Base-by-base conservation (phyloP, 2,113 vertebrate species). In the Lophius piscatorius region DNA sequence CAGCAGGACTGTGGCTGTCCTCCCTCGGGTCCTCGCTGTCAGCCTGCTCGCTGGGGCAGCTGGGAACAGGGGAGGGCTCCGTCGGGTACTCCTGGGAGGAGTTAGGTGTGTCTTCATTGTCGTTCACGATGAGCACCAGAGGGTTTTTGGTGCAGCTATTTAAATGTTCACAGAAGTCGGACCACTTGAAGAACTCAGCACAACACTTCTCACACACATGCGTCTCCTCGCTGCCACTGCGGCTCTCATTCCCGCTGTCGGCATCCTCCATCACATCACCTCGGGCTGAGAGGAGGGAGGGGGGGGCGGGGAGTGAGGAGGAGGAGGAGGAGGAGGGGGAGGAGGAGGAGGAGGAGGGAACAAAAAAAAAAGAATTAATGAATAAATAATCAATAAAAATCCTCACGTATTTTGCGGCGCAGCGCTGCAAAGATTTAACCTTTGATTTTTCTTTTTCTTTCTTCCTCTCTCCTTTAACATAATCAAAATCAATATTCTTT, bases 161-260 rank as follows among this genome's bases (percentile, higher is more conserved):
- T 88, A 96, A 94, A 91, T 99, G 97, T 87, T 93, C 94, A 84
- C 97, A 91, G 82, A 99, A 95, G 89, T 98, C 97, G 0, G 94
- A 88, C 96, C 96, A 98, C 91, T 95, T 95, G 91, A 99, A 98
- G 91, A 99, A 99, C 81, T 99, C 97, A 0, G 95, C 97, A 0
- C 97, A 99, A 88, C 97, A 99, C 81, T 94, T 94, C 80, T 95
- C 95, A 35, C 97, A 99, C 68, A 99, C 80, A 1, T 93, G 96
- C 26, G 95, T 96, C 84, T 98, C 97, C 82, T 98, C 97, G 0
- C 95, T 93, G 72, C 96, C 96, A 0, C 96, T 98, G 70, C 94
- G 89, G 90, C 95, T 96, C 89, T 98, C 96, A 0, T 93, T 93
- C 51, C 95, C 94, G 0, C 97, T 97, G 81, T 98, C 97, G 2